Evolutionary conservation across 2,797 vertebrate genomes (phyloP), one percentile per base, ranked within the genome.

Genomic region (Falco biarmicus): DNA sequence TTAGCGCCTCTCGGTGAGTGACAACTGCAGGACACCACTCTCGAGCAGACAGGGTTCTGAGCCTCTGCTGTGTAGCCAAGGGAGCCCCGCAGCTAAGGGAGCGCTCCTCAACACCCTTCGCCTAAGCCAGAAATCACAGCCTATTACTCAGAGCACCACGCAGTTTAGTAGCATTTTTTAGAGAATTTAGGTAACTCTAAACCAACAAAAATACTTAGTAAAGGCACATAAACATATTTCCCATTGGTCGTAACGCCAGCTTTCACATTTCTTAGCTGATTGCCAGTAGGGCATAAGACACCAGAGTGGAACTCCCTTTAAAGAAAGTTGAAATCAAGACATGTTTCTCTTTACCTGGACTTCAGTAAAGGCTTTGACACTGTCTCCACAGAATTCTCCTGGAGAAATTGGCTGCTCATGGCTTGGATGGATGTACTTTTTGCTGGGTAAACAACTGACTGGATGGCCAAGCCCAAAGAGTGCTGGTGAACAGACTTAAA

Each of bases 401-500:
- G 31, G 12, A 84, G 15, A 53, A 75, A 41, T 7, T 47, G 19
- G 10, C 8, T 59, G 18, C 43, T 34, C 18, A 15, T 51, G 34
- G 3, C n/a, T 84, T 64, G 32, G 37, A 57, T 6, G 26, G 11
- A 4, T 9, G 4, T 25, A 22, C 11, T 75, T 7, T 18, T 32
- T 41, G 7, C 6, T 84, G 43, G 17, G 26, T 31, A 20, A 84
- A 92, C 45, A 39, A 3, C 7, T 51, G 48, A 15, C 12, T 4
- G 43, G 12, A 0, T 39, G 43, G 37, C 32, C 5, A 0, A 32
- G 37, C 28, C 24, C 76, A 63, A 37, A 26, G 16, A n/a, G 28
- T 13, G 57, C 3, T 47, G 50, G 12, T n/a, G 32, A 37, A 29
- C 5, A 15, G 32, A 56, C 22, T 4, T 25, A 25, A 28, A n/a